Evolutionary conservation across 2,113 vertebrate genomes (phyloP), one percentile per base, ranked within the genome.

Genomic region (Sorex fumeus): DNA sequence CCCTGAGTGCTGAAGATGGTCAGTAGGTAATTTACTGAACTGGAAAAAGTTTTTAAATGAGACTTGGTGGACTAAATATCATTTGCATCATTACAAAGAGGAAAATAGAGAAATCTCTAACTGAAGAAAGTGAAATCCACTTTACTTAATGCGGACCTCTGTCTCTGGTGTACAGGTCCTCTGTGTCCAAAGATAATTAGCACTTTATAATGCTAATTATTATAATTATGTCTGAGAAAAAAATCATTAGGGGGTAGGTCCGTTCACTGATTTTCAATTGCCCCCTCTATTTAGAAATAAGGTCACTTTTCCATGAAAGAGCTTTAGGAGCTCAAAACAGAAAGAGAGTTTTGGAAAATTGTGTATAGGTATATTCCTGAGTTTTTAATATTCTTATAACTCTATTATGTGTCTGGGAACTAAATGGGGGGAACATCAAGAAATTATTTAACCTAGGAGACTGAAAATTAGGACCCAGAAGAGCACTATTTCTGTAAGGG

Each of bases 161-260:
- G 97, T 98, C 98, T 97, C 97, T 98, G 74, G 97, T 98, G 98
- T 97, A 92, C 72, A 97, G 97, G 97, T 98, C 98, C 97, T 98
- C 96, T 0, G 97, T 97, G 98, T 98, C 97, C 97, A 98, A 98
- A 98, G 98, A 98, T 98, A 98, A 98, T 98, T 98, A 98, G 98
- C 97, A 98, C 97, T 98, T 98, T 98, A 98, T 98, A 98, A 98
- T 98, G 98, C 96, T 98, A 98, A 98, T 98, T 98, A 98, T 98
- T 98, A 97, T 98, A 98, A 98, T 98, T 98, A 98, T 98, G 97
- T 98, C 97, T 98, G 98, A 98, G 98, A 98, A 98, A 98, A 98
- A 98, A 98, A 98, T 98, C 98, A 98, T 98, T 98, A 98, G 97
- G 97, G 98, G 97, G 97, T 98, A 98, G 93, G 97, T 96, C 96